A percentile compares a stretch with the other conserved stretches of the same genome.
Evolutionary conservation across 2,888 invertebrate genomes (phyloP).

Genomic region (Meiosimyza platycephala): DNA sequence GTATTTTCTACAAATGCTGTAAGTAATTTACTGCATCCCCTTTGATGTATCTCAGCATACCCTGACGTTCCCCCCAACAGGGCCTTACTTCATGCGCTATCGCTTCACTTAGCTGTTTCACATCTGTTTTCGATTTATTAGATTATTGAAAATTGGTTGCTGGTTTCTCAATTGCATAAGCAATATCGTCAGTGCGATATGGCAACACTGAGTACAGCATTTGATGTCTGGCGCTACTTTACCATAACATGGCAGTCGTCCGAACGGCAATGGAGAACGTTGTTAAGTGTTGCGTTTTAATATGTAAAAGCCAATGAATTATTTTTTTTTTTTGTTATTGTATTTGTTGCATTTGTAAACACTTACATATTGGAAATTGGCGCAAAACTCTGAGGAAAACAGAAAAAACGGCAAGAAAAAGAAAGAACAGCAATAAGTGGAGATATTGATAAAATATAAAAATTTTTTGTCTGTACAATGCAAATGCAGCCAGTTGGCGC

Average conservation of each 20-base stretch:
- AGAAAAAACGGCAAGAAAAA: background rate
- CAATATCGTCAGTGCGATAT: background rate
- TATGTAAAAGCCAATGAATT: background rate
- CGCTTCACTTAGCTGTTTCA: background rate
- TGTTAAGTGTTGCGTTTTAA: slow-evolving; percentile 16
- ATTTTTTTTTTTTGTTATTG: background rate
- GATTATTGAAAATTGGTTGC: slow-evolving; percentile 17
- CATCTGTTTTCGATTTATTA: slow-evolving; percentile 18
- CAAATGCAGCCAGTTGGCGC: too few relatives aligned
- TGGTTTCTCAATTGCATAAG: slow-evolving; percentile 15
- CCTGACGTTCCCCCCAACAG: too few relatives aligned
- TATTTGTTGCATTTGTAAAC: background rate
- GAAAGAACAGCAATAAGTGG: too few relatives aligned
- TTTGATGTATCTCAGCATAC: too few relatives aligned
- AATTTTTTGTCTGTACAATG: too few relatives aligned
- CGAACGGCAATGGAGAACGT: slow-evolving; percentile 8
- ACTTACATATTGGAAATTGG: background rate
- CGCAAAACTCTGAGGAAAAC: background rate
- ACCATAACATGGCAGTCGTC: background rate
- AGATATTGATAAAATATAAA: too few relatives aligned
- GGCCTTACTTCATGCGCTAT: background rate
- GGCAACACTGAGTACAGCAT: background rate
- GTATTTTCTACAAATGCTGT: too few relatives aligned
- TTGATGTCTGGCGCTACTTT: background rate
- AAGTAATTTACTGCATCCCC: too few relatives aligned